Conservation (phyloP, 35 echinoderm and acorn worm genomes). For the Apostichopus parvimensis region DNA sequence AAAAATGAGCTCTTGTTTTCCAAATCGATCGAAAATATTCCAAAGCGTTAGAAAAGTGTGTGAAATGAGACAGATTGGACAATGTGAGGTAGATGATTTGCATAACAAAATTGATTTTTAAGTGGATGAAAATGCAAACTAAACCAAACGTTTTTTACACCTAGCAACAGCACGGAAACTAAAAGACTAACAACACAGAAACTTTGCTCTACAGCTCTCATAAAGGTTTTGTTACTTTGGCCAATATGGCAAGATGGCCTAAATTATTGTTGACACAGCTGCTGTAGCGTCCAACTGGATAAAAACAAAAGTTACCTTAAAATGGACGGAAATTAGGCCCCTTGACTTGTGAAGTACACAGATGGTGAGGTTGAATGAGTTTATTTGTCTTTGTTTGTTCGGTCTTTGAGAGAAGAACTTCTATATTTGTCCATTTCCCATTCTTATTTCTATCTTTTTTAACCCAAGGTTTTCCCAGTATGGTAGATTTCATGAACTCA, state of each 20-base stretch:
- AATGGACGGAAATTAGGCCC: too few relatives aligned
- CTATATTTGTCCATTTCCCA: too few relatives aligned
- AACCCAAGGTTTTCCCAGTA: too few relatives aligned
- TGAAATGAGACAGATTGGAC: neutral
- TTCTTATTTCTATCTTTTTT: too few relatives aligned
- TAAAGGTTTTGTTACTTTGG: neutral
- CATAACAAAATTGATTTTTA: neutral
- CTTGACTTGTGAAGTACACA: too few relatives aligned
- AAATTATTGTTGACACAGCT: neutral
- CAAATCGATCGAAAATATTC: too few relatives aligned
- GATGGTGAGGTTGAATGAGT: too few relatives aligned
- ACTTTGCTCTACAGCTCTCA: neutral
- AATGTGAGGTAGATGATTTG: neutral
- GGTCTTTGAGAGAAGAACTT: too few relatives aligned
- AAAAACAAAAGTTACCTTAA: too few relatives aligned
- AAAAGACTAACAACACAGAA: neutral
- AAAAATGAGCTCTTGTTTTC: too few relatives aligned
- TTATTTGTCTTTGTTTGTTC: too few relatives aligned
- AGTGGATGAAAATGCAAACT: neutral
- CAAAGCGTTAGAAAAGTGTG: neutral
- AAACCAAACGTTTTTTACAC: neutral
- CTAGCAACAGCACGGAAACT: neutral
- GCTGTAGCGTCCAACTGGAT: neutral
- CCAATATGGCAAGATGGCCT: neutral
- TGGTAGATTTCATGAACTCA: too few relatives aligned